Evolutionary conservation across 2,888 invertebrate genomes (phyloP).

Genomic region (Xestia rhomboidea): DNA sequence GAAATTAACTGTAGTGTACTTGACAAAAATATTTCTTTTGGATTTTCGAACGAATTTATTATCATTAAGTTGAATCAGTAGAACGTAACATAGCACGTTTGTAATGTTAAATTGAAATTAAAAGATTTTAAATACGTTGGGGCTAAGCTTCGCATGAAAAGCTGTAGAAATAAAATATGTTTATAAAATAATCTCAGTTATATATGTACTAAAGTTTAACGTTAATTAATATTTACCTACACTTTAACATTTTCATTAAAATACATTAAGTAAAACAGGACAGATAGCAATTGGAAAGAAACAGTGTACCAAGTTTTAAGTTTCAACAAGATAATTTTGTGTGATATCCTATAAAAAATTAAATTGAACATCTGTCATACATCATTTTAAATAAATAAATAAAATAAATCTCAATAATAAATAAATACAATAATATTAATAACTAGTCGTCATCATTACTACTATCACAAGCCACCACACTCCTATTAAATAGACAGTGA

Average conservation of each 20-base stretch:
- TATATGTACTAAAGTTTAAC: conserved; percentile 58
- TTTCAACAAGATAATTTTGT: conserved; percentile 59
- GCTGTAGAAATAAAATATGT: conserved; percentile 48
- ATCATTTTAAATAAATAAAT: conserved; percentile 53
- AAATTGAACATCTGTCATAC: conserved; percentile 56
- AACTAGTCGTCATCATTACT: conserved; percentile 76
- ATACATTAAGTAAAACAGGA: conserved; percentile 50
- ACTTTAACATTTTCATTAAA: conserved; percentile 60
- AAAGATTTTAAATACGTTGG: conserved; percentile 19
- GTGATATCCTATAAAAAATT: conserved; percentile 52
- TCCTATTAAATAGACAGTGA: conserved; percentile 85
- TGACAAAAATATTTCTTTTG: conserved; percentile 45
- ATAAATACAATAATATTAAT: conserved; percentile 65
- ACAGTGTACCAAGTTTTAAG: conserved; percentile 45
- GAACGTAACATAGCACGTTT: conserved; percentile 60
- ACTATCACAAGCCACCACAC: conserved; percentile 89
- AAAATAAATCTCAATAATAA: conserved; percentile 61
- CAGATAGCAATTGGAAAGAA: conserved; percentile 46
- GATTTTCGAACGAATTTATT: conserved; percentile 45
- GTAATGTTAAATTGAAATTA: conserved; percentile 18
- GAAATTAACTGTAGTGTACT: conserved; percentile 56
- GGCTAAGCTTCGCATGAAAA: conserved; percentile 54
- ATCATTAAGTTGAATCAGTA: conserved; percentile 50
- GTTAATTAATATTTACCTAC: conserved; percentile 64
- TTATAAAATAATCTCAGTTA: conserved; percentile 49